phyloP scores from a whole-genome alignment of 2,888 invertebrate species.

The Machimus atricapillus region DNA sequence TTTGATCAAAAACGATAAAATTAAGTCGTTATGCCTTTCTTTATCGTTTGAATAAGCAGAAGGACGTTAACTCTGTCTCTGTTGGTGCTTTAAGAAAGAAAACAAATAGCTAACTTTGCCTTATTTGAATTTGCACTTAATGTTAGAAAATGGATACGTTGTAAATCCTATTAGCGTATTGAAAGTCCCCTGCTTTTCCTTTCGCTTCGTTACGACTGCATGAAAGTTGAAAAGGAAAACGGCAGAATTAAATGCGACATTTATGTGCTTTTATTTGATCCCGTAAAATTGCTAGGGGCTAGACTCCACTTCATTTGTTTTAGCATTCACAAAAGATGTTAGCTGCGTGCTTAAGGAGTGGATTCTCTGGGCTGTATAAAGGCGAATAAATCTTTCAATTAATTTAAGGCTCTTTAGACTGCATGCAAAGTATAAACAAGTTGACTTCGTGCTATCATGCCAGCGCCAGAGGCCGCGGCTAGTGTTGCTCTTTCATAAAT shows the following conservation, averaged over 20 bases:
- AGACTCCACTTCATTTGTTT: not conserved
- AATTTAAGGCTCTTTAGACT: not conserved
- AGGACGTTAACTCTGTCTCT: too few species aligned
- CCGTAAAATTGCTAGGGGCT: not conserved
- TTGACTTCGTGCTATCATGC: not conserved
- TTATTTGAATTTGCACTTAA: not conserved
- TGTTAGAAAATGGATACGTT: not conserved
- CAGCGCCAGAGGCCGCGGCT: not conserved
- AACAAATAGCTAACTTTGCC: not conserved
- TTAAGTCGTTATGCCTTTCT: not conserved
- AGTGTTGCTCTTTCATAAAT: not conserved
- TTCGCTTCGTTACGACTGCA: not conserved
- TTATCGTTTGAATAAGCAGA: not conserved
- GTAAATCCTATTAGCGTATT: not conserved
- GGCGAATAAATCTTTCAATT: slow-evolving; percentile 12
- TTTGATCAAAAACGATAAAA: too few species aligned
- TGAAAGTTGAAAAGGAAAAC: not conserved
- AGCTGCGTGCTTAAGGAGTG: not conserved
- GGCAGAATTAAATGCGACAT: not conserved
- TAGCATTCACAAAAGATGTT: not conserved
- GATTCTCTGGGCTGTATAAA: not conserved
- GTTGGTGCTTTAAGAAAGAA: too few species aligned
- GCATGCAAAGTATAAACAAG: not conserved
- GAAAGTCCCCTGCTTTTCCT: not conserved
- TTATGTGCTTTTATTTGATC: not conserved